Conservation (phyloP, 2,113 vertebrate species). For the Nesoenas mayeri region DNA sequence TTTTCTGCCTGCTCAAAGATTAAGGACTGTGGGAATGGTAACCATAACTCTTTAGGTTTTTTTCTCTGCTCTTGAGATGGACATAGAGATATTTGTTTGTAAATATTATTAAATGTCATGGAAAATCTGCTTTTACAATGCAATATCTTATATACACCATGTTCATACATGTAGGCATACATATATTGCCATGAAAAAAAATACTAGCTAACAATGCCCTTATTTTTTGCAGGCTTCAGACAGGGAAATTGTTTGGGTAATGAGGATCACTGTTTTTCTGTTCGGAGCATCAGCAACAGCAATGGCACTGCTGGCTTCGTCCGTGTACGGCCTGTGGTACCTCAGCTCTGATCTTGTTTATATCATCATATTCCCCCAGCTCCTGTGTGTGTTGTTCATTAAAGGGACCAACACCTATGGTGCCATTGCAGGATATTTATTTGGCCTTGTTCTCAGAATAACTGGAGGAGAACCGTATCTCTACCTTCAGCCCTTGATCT, state of each 20-base stretch:
- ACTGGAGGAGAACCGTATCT: constrained; percentile 95
- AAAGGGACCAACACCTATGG: constrained; percentile 97
- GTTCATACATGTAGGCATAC: neutral
- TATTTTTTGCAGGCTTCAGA: constrained; percentile 88
- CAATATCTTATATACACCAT: neutral
- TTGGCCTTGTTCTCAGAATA: constrained; percentile 89
- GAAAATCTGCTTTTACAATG: neutral
- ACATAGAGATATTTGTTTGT: neutral
- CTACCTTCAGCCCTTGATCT: constrained; percentile 91
- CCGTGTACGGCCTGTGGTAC: constrained; percentile 97
- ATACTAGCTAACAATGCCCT: neutral
- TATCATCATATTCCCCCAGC: constrained; percentile 97
- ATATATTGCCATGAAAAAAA: neutral
- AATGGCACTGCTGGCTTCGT: constrained; percentile 92
- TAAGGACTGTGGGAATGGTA: neutral
- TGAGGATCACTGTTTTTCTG: constrained; percentile 90
- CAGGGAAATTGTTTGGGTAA: constrained; percentile 93
- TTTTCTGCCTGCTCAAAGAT: neutral
- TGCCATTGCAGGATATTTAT: constrained; percentile 88
- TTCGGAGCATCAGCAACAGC: constrained; percentile 93
- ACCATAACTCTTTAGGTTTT: neutral
- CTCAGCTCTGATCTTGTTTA: constrained; percentile 97
- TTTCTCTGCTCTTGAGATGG: neutral
- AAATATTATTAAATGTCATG: neutral
- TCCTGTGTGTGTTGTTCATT: constrained; percentile 93